Evolutionary conservation across 2,797 vertebrate genomes (phyloP), one percentile per base, ranked within the genome.

Genomic region (Distichodus sexfasciatus): DNA sequence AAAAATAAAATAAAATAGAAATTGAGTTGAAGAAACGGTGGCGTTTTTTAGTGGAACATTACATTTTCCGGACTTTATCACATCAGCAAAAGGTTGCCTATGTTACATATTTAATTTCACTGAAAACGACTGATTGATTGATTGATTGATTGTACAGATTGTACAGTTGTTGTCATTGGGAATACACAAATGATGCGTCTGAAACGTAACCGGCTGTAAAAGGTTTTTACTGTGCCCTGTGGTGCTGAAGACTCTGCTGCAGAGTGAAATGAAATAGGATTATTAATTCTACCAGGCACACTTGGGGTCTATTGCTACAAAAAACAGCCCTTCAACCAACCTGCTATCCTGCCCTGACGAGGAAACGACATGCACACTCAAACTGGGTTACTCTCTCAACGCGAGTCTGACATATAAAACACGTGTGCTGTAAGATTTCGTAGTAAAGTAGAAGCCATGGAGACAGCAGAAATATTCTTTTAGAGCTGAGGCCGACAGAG

Each of bases 241-340:
- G 65, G 76, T 75, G 28, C 9, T 76, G 54, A 60, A 55, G 55
- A 68, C 46, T 41, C 47, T 47, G 40, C 26, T 50, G 69, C 46
- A 71, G 67, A 65, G 41, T 41, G 44, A 65, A 67, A 26, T 55
- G 50, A 70, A 69, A 76, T 51, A 81, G 58, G 73, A 70, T 58
- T 75, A 38, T 74, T 74, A 68, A 28, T 77, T 83, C 82, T 80
- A 84, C 80, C 89, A 92, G 91, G 89, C 91, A 91, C 88, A 88
- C 87, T 87, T 87, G 87, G 88, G 89, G 87, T 89, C 90, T 92
- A 91, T 92, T 92, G 91, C 91, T 92, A 90, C 86, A 85, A 86
- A 88, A 91, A 89, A 87, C 87, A 92, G 90, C 90, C 90, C 91
- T 92, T 92, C 89, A 86, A 85, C 85, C 85, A 81, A 86, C 85